Evolutionary conservation across 2,888 invertebrate genomes (phyloP).

Genomic region (Masnerella sp.): DNA sequence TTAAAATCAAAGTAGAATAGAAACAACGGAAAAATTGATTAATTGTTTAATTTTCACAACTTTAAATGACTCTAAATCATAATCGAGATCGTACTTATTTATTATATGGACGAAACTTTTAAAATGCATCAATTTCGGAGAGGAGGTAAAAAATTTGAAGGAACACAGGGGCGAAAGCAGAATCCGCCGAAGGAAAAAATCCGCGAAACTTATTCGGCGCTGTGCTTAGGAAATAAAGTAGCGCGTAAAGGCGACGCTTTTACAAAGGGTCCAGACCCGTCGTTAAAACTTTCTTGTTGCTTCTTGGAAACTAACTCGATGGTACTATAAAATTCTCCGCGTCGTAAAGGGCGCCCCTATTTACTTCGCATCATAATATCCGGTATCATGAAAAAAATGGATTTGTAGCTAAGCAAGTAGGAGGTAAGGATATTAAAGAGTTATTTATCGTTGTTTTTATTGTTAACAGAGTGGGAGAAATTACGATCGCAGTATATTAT

Average conservation of each 20-base stretch:
- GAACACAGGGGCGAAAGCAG: not conserved
- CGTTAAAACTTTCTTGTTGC: slow-evolving; percentile 73
- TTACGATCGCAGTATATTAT: slow-evolving; percentile 25
- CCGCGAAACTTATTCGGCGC: slow-evolving; percentile 37
- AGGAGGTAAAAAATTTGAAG: not conserved
- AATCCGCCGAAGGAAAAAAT: slow-evolving; percentile 22
- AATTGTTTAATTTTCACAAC: too few relatives aligned
- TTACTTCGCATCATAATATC: slow-evolving; percentile 53
- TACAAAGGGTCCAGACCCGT: slow-evolving; percentile 65
- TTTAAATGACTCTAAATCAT: too few relatives aligned
- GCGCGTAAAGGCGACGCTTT: slow-evolving; percentile 48
- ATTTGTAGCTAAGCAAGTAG: slow-evolving; percentile 37
- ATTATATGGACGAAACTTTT: too few relatives aligned
- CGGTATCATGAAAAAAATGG: slow-evolving; percentile 41
- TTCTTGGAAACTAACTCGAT: slow-evolving; percentile 59
- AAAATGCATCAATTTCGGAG: too few relatives aligned
- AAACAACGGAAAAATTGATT: too few relatives aligned
- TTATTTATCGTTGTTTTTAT: slow-evolving; percentile 45
- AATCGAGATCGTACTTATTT: too few relatives aligned
- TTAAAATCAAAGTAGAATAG: too few relatives aligned
- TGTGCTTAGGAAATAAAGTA: slow-evolving; percentile 45
- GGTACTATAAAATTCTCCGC: slow-evolving; percentile 47
- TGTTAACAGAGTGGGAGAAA: slow-evolving; percentile 14
- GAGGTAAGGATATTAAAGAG: slow-evolving; percentile 31
- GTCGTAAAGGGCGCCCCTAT: slow-evolving; percentile 53